Evolutionary conservation across 2,888 invertebrate species (phyloP).

Genomic region (Tetranychus truncatus): DNA sequence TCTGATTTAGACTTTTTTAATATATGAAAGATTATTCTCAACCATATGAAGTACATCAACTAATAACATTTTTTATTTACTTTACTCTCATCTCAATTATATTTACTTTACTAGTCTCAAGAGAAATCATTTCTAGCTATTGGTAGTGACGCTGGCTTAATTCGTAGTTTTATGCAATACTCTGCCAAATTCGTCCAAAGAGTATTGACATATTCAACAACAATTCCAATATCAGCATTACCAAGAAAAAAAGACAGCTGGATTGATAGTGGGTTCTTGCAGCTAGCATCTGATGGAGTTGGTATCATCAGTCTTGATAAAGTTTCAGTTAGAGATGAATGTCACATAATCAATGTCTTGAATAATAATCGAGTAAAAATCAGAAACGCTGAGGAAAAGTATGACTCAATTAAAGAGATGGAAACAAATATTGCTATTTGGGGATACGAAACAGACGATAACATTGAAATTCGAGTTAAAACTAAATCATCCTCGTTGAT

Average conservation of each 20-base stretch:
- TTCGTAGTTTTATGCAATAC: not conserved
- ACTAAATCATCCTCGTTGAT: conserved; percentile 9
- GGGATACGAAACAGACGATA: conserved; percentile 8
- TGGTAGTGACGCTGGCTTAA: not conserved
- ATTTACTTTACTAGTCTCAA: not conserved
- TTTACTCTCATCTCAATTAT: not conserved
- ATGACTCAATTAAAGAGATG: not conserved
- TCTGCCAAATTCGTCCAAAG: not conserved
- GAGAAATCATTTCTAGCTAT: not conserved
- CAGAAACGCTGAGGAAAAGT: not conserved
- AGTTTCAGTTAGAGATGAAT: conserved; percentile 11
- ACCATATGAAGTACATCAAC: not conserved
- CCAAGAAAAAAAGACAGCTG: not conserved
- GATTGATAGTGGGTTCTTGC: conserved; percentile 12
- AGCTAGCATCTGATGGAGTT: conserved; percentile 17
- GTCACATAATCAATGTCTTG: conserved; percentile 7
- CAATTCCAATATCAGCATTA: not conserved
- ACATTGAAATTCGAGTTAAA: not conserved
- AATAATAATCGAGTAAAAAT: conserved; percentile 15
- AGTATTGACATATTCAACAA: not conserved
- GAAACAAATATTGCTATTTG: conserved; percentile 13
- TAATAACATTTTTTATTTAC: not conserved
- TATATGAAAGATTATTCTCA: not conserved
- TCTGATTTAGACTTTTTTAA: not conserved
- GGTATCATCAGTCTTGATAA: conserved; percentile 14